These are phyloP conservation scores for Corydoras sp. DNA, from an alignment of 2,113 vertebrate species.

Conservation along the genomic window DNA sequence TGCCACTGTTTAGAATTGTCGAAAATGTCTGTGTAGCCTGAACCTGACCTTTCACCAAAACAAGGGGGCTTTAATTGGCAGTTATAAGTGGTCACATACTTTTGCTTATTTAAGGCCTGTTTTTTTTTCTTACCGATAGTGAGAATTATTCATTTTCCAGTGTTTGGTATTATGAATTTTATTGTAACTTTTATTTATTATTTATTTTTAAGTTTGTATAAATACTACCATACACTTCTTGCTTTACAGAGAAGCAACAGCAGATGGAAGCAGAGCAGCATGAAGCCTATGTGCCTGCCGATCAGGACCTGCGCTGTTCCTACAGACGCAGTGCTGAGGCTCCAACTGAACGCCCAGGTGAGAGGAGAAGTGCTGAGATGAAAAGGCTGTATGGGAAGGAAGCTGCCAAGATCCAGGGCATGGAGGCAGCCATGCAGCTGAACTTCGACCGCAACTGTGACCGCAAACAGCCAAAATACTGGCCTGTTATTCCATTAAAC, in stretches of 20 bases:
- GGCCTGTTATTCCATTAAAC: constrained; percentile 91
- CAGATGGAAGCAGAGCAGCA: constrained; percentile 75
- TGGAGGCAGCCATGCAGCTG: constrained; percentile 92
- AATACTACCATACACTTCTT: constrained; percentile 9
- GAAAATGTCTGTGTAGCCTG: too few relatives aligned
- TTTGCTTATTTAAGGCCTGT: too few relatives aligned
- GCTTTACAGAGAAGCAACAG: constrained; percentile 78
- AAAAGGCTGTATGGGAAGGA: constrained; percentile 79
- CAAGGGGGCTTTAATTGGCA: too few relatives aligned
- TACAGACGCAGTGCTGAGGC: constrained; percentile 60
- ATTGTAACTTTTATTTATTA: too few relatives aligned
- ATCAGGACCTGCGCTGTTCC: constrained; percentile 72
- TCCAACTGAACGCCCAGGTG: constrained; percentile 75
- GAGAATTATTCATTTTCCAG: too few relatives aligned
- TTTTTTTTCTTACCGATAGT: too few relatives aligned
- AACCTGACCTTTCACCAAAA: too few relatives aligned
- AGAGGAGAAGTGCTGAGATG: constrained; percentile 81
- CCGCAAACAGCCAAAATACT: constrained; percentile 86
- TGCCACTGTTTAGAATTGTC: too few relatives aligned
- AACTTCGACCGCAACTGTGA: constrained; percentile 86
- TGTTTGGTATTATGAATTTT: too few relatives aligned
- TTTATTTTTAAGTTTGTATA: too few relatives aligned
- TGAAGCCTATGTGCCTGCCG: constrained; percentile 73
- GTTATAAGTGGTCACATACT: too few relatives aligned
- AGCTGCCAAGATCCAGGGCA: constrained; percentile 81